phyloP scores from a whole-genome alignment of 1,140 invertebrate genomes.

The Drosophila sproati region DNA sequence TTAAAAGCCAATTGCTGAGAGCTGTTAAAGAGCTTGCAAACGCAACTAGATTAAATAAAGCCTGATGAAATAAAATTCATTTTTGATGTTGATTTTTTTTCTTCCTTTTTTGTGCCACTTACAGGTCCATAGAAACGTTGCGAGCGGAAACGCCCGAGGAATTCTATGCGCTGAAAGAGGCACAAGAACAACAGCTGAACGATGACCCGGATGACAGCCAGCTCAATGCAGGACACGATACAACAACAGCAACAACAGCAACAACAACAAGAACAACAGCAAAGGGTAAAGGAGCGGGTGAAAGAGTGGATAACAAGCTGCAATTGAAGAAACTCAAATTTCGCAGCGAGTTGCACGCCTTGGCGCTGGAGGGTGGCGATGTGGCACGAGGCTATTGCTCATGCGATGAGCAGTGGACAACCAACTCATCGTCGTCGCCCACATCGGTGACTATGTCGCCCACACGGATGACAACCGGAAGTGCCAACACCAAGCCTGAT shows the following conservation, averaged over 20 bases:
- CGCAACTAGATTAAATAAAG: background rate
- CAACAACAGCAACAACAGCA: slow-evolving; percentile 7
- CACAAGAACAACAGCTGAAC: slow-evolving; percentile 16
- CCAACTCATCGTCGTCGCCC: slow-evolving; percentile 68
- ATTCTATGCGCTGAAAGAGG: slow-evolving; percentile 64
- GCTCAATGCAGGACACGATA: slow-evolving; percentile 60
- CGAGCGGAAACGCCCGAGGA: slow-evolving; percentile 76
- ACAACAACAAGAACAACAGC: background rate
- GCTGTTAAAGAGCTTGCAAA: background rate
- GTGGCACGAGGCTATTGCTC: slow-evolving; percentile 79
- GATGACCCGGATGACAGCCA: slow-evolving; percentile 58
- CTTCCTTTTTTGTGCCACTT: slow-evolving; percentile 33
- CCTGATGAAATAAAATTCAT: background rate
- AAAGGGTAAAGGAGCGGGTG: background rate
- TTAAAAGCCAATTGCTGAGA: background rate
- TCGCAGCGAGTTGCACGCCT: slow-evolving; percentile 69
- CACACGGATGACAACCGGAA: slow-evolving; percentile 43
- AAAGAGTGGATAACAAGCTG: slow-evolving; percentile 31
- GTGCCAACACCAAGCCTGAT: slow-evolving; percentile 40
- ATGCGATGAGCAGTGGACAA: slow-evolving; percentile 79
- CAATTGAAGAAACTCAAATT: slow-evolving; percentile 69
- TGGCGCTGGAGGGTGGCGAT: slow-evolving; percentile 77
- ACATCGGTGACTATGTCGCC: slow-evolving; percentile 68
- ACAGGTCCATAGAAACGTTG: slow-evolving; percentile 79
- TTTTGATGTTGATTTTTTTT: background rate